These are phyloP conservation scores for Ivindomyrus marchei DNA, from an alignment of 2,113 vertebrate species.

Conservation along the genomic window DNA sequence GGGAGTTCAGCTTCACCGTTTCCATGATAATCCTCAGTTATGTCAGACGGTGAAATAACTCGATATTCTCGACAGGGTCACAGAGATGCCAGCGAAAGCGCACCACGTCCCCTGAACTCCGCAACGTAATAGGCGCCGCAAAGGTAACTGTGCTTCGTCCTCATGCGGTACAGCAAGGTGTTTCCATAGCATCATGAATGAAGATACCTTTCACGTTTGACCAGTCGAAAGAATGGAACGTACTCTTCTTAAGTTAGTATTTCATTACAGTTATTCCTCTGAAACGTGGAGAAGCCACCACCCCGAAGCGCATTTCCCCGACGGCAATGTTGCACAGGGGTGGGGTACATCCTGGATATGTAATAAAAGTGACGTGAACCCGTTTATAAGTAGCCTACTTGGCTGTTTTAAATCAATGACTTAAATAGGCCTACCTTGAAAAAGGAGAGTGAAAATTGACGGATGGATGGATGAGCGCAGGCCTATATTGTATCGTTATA, in stretches of 20 bases:
- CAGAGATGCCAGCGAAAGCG: background rate
- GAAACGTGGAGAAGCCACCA: background rate
- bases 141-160: background rate
- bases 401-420: background rate
- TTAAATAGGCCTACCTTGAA: background rate
- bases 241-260: background rate
- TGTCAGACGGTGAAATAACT: background rate
- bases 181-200: background rate
- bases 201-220: background rate
- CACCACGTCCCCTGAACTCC: background rate
- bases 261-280: background rate
- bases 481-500: background rate
- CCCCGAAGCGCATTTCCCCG: background rate
- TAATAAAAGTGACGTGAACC: background rate
- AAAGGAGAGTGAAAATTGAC: background rate
- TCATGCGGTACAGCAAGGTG: background rate
- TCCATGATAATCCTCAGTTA: conserved; percentile 51
- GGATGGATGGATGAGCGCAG: background rate
- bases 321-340: background rate
- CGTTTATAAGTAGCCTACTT: background rate
- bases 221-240: background rate
- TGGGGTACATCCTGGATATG: background rate
- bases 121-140: background rate
- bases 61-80: background rate
- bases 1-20: conserved; percentile 46